Conservation (phyloP, 2,113 vertebrate species). For the Sturnira hondurensis region DNA sequence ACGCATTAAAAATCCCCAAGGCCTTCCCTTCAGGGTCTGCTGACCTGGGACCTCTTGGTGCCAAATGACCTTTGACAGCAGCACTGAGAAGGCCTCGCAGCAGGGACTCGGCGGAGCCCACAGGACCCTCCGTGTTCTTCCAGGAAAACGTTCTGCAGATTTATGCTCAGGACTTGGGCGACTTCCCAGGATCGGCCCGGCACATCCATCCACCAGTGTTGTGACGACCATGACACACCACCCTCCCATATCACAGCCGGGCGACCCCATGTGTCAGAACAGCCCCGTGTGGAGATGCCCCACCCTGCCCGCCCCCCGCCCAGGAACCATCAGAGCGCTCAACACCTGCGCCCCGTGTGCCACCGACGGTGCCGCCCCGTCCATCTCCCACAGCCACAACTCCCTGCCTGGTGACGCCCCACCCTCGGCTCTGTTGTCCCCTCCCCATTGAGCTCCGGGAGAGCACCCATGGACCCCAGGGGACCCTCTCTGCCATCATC, state of each 20-base stretch:
- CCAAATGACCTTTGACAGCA: background rate
- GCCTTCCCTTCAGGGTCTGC: background rate
- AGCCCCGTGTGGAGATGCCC: rapidly evolving
- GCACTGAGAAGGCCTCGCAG: rapidly evolving
- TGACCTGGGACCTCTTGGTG: background rate
- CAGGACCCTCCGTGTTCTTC: background rate
- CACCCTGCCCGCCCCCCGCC: too few relatives aligned
- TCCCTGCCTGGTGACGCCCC: background rate
- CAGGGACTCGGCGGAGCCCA: background rate
- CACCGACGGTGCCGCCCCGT: rapidly evolving
- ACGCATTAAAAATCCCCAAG: background rate
- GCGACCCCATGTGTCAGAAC: background rate
- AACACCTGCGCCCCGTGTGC: too few relatives aligned
- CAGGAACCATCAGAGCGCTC: too few relatives aligned
- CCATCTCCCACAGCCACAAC: rapidly evolving
- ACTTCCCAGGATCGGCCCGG: background rate
- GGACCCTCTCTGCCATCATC: background rate
- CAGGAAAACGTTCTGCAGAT: background rate
- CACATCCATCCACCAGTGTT: background rate
- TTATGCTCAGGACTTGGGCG: background rate
- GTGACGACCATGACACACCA: background rate
- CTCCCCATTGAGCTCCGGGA: background rate
- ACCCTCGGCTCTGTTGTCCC: background rate
- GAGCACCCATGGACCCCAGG: too few relatives aligned
- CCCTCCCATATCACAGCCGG: too few relatives aligned